Base-by-base conservation (phyloP, 2,888 invertebrate genomes). In the Amblyteles armatorius region DNA sequence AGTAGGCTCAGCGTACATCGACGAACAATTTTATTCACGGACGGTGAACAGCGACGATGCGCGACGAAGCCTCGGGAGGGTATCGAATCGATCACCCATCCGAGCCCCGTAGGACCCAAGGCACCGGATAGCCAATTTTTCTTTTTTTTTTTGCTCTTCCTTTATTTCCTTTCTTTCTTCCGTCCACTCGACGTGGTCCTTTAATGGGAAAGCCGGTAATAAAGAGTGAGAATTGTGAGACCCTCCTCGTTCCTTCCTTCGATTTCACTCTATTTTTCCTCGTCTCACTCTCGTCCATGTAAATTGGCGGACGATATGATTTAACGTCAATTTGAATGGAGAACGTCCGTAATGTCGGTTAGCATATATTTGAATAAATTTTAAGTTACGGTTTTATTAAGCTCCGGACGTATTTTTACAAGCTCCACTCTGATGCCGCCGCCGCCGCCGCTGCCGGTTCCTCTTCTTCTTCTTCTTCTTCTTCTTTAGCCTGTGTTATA, bases 361-460 rank as follows among this genome's bases (percentile, higher is more conserved):
- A 90, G 92, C 91, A 92, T 92, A 91, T 88, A 92, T 92, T 92
- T 92, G 90, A 91, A 92, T 92, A 92, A 91, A 92, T 92, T 91
- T 89, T 82, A 86, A 91, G 89, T 91, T 90, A 89, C 87, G 91
- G 88, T 86, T 92, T 91, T 91, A 91, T 92, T 92, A 92, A 91
- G 90, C 88, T 83, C 85, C 72, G 82, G 86, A 88, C 89, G 89
- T 91, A 91, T 92, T 91, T 91, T 91, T 89, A 89, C 89, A 90
- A 88, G 89, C 88, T 87, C 86, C 79, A 87, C 84, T 78, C 73
- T 82, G 79, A 69, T 55, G 82, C 82, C n/a, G 65, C 79, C 19
- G 72, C 63, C 5, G 33, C 33, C 6, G 33, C 33, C 0, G 33
- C 33, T 33, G 52, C 52, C 60, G 29, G 29, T 63, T 69, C 50